Evolutionary conservation across 1,140 invertebrate genomes (phyloP).

Genomic region (Zaprionus nigranus): DNA sequence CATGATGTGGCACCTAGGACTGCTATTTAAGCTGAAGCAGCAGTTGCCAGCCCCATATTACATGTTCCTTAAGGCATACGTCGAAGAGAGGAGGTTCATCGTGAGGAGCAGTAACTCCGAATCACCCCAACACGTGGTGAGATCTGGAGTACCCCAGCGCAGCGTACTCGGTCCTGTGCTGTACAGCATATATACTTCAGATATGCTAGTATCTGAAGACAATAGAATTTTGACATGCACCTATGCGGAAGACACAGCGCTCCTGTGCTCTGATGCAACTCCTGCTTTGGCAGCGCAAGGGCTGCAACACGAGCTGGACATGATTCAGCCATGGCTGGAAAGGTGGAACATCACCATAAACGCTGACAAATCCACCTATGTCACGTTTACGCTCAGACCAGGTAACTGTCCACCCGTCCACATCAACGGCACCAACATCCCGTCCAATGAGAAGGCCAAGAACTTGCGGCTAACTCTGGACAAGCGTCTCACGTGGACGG

Average conservation of each 20-base stretch:
- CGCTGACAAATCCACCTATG: neutral
- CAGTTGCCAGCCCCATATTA: neutral
- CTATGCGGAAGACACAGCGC: neutral
- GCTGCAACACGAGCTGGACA: neutral
- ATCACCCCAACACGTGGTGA: neutral
- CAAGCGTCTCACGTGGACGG: neutral
- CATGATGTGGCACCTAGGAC: conserved; percentile 10
- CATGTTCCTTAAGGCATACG: neutral
- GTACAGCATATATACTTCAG: conserved; percentile 5
- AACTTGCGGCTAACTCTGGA: neutral
- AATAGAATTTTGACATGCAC: neutral
- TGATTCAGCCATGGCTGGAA: neutral
- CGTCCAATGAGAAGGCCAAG: neutral
- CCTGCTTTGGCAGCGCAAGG: neutral
- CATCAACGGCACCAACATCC: neutral
- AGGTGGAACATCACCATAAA: neutral
- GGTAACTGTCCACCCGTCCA: neutral
- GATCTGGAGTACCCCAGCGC: conserved; percentile 5
- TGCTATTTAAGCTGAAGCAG: conserved; percentile 8
- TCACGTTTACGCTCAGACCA: neutral
- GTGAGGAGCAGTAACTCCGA: neutral
- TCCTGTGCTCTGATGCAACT: neutral
- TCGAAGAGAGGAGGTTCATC: neutral
- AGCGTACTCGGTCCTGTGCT: conserved; percentile 6
- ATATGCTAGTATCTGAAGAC: neutral